These are phyloP conservation scores for Spheniscus mendiculus DNA, from an alignment of 2,113 vertebrate genomes.

Conservation along the genomic window DNA sequence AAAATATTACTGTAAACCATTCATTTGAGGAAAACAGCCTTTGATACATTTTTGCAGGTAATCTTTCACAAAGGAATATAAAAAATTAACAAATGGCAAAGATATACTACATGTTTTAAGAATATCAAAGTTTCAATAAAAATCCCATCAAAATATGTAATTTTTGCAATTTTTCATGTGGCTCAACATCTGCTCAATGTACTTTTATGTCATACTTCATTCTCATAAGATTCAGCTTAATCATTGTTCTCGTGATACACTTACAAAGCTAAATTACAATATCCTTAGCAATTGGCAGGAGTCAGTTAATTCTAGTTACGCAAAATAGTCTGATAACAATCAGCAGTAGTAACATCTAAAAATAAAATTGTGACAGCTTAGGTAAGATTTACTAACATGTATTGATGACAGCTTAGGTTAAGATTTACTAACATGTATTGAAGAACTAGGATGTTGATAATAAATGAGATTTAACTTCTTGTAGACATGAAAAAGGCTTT, in stretches of 20 bases:
- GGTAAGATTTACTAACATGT: not conserved
- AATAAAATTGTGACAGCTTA: not conserved
- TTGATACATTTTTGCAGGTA: not conserved
- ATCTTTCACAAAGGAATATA: not conserved
- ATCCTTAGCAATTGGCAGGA: not conserved
- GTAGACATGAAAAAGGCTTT: not conserved
- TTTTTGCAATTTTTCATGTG: not conserved
- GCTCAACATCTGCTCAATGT: not conserved
- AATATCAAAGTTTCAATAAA: not conserved
- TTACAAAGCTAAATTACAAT: not conserved
- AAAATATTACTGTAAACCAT: not conserved
- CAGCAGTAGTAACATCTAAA: not conserved
- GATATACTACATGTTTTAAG: not conserved
- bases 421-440: not conserved
- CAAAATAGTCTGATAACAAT: not conserved
- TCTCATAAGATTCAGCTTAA: not conserved
- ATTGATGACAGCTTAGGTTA: not conserved
- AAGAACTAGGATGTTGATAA: not conserved
- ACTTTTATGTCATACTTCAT: not conserved
- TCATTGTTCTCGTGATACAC: not conserved
- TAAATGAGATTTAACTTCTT: not conserved
- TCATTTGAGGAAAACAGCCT: not conserved
- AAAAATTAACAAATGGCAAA: not conserved
- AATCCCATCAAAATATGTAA: not conserved
- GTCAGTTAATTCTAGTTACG: not conserved